Percentiles rank a stretch among this genome's conserved stretches.
These are phyloP conservation scores for Drosophila aldrichi DNA, from an alignment of 2,888 invertebrate genomes.

Conservation along the genomic window DNA sequence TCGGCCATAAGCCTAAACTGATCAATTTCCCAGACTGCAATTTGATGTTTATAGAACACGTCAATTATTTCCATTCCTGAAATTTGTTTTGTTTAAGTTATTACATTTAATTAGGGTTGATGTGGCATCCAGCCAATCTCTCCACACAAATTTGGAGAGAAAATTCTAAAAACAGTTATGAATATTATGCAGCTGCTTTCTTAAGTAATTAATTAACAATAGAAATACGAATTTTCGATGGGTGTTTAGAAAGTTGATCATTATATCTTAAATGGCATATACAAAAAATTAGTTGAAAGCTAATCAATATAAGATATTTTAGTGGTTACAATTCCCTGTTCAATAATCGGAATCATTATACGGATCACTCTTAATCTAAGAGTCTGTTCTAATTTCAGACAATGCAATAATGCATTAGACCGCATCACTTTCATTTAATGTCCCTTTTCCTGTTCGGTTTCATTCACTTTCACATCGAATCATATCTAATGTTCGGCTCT, in stretches of 20 bases:
- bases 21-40: slow-evolving; percentile 29
- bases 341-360: background rate
- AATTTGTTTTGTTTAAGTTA: slow-evolving; percentile 6
- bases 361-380: background rate
- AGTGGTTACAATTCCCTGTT: background rate
- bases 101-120: background rate
- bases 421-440: slow-evolving; percentile 30
- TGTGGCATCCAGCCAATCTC: background rate
- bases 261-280: background rate
- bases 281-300: too few species aligned
- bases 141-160: background rate
- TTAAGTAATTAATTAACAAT: background rate
- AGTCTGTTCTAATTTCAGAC: background rate
- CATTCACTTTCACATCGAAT: slow-evolving; percentile 42
- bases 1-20: slow-evolving; percentile 40
- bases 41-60: slow-evolving; percentile 11
- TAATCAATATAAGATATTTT: too few species aligned
- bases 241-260: too few species aligned
- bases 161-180: background rate
- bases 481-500: slow-evolving; percentile 6
- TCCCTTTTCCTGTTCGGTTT: slow-evolving; percentile 26
- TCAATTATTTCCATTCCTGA: slow-evolving; percentile 4
- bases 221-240: background rate
- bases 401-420: background rate
- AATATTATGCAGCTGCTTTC: background rate